These are phyloP conservation scores for Cataglyphis albicans DNA, from an alignment of 2,888 invertebrate genomes.

Conservation along the genomic window DNA sequence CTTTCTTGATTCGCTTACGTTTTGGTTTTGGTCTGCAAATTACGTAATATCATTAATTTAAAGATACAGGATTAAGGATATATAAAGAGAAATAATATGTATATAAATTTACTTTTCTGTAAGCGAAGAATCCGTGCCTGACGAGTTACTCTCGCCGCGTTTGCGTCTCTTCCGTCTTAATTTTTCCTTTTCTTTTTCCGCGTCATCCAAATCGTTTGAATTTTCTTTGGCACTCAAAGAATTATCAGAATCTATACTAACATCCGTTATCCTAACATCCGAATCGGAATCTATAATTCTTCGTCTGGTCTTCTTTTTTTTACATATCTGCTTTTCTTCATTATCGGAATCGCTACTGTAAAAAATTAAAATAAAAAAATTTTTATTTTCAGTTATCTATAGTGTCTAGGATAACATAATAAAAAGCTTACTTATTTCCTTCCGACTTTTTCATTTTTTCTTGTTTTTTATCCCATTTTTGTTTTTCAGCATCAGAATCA, in stretches of 20 bases:
- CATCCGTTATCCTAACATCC: slow-evolving; percentile 68
- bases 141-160: slow-evolving; percentile 73
- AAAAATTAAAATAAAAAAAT: slow-evolving; percentile 11
- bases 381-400: not conserved
- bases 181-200: slow-evolving; percentile 65
- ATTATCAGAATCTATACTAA: slow-evolving; percentile 68
- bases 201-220: slow-evolving; percentile 32
- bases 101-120: slow-evolving; percentile 70
- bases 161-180: slow-evolving; percentile 61
- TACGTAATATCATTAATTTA: not conserved
- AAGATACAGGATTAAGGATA: not conserved
- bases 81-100: not conserved
- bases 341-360: slow-evolving; percentile 37
- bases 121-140: slow-evolving; percentile 78
- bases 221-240: slow-evolving; percentile 36
- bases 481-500: slow-evolving; percentile 79
- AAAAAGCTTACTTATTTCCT: slow-evolving; percentile 45
- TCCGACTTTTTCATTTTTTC: slow-evolving; percentile 40
- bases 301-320: slow-evolving; percentile 69
- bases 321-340: slow-evolving; percentile 25
- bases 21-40: slow-evolving; percentile 76
- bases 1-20: slow-evolving; percentile 81
- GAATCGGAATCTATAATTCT: slow-evolving; percentile 80
- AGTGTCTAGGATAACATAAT: slow-evolving; percentile 9
- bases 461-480: slow-evolving; percentile 70